Evolutionary conservation across 1,140 invertebrate genomes (phyloP), one percentile per base, ranked within the genome.

Genomic region (Brachystomella parvula): DNA sequence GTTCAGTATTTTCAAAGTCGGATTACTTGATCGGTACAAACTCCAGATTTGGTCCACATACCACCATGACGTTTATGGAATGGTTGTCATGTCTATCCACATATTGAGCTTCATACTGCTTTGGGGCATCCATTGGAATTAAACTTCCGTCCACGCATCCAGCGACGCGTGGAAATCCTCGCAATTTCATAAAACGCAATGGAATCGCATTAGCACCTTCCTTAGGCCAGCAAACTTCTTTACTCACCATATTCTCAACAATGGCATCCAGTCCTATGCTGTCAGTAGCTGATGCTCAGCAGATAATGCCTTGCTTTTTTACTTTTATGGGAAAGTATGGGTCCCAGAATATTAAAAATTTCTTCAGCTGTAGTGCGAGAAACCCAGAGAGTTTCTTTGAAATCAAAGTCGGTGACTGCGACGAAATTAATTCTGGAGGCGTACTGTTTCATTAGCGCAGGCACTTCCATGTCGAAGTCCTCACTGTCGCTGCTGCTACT

Each of bases 61-160:
- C 67, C 24, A 70, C 29, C 67, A 74, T 70, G 31, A n/a, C 31
- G 44, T 73, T 75, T 0, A 76, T 47, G 29, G 73, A 74, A 65
- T 76, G 74, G 39, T 73, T 71, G 0, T 66, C 71, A 65, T 75
- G 67, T 19, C 72, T 65, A 65, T 74, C 69, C 6, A 75, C 73
- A 70, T 67, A 73, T 33, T 31, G 35, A n/a, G 65, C 68, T 65
- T 74, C 71, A 59, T 73, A 58, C 21, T 56, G 17, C 15, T 15
- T 26, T 35, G 74, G 74, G 1, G 67, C 66, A 53, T 70, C 67
- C 47, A 75, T 72, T 26, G 72, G 67, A 17, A 75, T 71, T 26
- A 75, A 58, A 9, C 72, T 73, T 17, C 71, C 72, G 63, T 70
- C 72, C 24, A 61, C 63, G 44, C 59, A 60, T 39, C 67, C 49